These are phyloP conservation scores for Mustelus asterias DNA, from an alignment of 2,113 vertebrate species.

Conservation along the genomic window DNA sequence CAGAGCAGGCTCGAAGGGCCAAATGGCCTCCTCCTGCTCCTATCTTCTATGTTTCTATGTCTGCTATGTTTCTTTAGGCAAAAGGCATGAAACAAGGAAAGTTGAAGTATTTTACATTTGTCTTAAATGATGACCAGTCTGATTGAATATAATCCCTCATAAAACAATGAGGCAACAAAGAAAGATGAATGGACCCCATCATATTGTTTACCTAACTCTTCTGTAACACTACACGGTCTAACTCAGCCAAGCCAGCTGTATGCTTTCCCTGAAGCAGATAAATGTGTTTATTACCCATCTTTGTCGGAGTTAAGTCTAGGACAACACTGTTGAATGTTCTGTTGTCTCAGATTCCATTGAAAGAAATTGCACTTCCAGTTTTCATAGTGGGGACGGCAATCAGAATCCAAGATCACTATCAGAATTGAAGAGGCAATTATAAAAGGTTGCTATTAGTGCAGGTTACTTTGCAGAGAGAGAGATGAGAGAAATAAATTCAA, in stretches of 20 bases:
- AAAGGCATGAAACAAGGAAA: neutral
- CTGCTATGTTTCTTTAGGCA: too few relatives aligned
- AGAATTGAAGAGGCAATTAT: neutral
- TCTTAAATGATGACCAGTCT: neutral
- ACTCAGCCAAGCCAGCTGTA: neutral
- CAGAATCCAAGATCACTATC: too few relatives aligned
- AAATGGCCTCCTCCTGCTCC: too few relatives aligned
- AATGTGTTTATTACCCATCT: neutral
- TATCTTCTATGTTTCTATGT: too few relatives aligned
- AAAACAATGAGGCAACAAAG: neutral
- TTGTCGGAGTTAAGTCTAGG: neutral
- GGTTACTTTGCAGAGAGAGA: neutral
- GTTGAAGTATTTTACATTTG: neutral
- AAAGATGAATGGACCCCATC: neutral
- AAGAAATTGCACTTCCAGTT: neutral
- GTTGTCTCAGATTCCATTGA: too few relatives aligned
- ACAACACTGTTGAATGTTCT: neutral
- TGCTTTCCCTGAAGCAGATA: neutral
- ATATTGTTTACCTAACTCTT: neutral
- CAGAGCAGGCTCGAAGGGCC: too few relatives aligned
- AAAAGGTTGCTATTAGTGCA: neutral
- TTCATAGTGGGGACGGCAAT: neutral
- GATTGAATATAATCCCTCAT: neutral
- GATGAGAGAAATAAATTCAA: neutral
- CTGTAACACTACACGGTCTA: neutral